Evolutionary conservation across 2,888 invertebrate species (phyloP).

Genomic region (Ichneumon xanthorius): DNA sequence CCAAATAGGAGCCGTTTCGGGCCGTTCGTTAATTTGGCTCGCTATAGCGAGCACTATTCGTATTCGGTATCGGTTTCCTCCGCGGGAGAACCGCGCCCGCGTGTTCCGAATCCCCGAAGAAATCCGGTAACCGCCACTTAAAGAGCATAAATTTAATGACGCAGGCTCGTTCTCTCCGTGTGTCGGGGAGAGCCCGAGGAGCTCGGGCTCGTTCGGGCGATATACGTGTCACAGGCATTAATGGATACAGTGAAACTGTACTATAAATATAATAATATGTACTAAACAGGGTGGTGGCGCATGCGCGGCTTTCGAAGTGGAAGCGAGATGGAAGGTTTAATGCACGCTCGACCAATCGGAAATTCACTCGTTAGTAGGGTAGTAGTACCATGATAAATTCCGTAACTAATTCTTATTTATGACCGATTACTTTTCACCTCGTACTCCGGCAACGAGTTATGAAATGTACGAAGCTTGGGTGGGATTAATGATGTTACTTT

Average conservation of each 20-base stretch:
- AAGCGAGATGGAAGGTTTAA: conserved; percentile 38
- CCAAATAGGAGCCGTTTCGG: conserved; percentile 44
- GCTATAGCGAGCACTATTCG: neutral
- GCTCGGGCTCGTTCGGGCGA: conserved; percentile 21
- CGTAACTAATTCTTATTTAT: conserved; percentile 13
- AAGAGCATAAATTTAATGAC: conserved; percentile 71
- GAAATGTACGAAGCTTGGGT: neutral
- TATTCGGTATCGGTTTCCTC: neutral
- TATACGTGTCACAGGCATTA: conserved; percentile 57
- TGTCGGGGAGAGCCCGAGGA: neutral
- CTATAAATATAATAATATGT: conserved; percentile 46
- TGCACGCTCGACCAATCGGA: conserved; percentile 32
- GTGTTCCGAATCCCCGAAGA: conserved; percentile 50
- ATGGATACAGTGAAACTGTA: conserved; percentile 32
- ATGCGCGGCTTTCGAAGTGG: neutral
- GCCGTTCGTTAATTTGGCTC: conserved; percentile 42
- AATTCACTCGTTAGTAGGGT: conserved; percentile 34
- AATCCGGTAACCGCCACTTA: conserved; percentile 71
- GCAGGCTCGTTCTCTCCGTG: conserved; percentile 45
- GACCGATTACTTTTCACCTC: conserved; percentile 10
- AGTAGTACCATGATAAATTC: conserved; percentile 30
- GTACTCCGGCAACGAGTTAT: neutral
- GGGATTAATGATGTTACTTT: conserved; percentile 3
- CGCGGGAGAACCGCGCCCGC: conserved; percentile 27
- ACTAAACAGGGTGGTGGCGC: conserved; percentile 11